Evolutionary conservation across 2,113 vertebrate genomes (phyloP), one percentile per base, ranked within the genome.

Genomic region (Stercorarius parasiticus): DNA sequence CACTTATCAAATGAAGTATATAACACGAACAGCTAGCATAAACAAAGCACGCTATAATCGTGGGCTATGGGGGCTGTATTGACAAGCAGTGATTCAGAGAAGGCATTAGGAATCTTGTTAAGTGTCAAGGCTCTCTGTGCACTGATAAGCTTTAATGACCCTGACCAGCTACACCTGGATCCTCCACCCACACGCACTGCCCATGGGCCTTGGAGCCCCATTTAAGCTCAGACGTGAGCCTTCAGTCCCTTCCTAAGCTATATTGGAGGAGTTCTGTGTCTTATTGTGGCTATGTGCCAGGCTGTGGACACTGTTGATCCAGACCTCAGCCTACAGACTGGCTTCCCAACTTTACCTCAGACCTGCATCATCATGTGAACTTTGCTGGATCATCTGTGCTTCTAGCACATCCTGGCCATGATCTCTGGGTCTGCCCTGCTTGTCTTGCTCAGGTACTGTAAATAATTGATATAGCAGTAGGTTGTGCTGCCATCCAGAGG

Each of bases 191-290:
- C 36, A 47, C 1, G 0, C 27, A 30, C 42, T 58, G 59, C 42
- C 22, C 56, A 49, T 27, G 13, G 18, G 21, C 36, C 29, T 82
- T 15, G 3, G 40, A 73, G 30, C 30, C 36, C 30, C 5, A 61
- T 58, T 92, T 83, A 95, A 90, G 67, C 58, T 86, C 30, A 83
- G 49, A n/a, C 5, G 11, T 21, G 11, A 15, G 4, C 1, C 1
- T 6, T 0, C 1, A 2, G 0, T 0, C 0, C 0, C 0, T 45
- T 64, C 2, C 4, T 59, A 32, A 55, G 10, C 9, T 47, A 11
- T 10, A 1, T 1, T 69, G 26, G 38, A 74, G 27, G 16, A 58
- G 10, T 40, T 58, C 4, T 73, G 16, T 47, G 40, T 65, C 6
- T 38, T 36, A 2, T 16, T 29, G 4, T 56, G 20, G 11, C 11